phyloP scores from a whole-genome alignment of 2,797 vertebrate genomes.

The Eurystomus glaucurus region DNA sequence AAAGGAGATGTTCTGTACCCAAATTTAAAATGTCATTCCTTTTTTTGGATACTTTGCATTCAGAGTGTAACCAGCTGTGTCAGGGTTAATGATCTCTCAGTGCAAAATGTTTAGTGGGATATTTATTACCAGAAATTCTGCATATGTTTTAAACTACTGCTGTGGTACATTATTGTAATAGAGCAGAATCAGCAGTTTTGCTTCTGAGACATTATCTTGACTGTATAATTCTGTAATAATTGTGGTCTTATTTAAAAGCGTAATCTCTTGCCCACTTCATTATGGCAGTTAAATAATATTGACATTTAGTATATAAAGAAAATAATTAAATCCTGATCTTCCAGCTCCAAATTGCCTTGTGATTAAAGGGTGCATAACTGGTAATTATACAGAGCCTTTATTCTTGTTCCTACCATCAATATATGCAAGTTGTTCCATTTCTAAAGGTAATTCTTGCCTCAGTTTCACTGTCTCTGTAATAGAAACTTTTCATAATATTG shows the following conservation, averaged over 20 bases:
- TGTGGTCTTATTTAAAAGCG: background rate
- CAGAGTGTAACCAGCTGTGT: background rate
- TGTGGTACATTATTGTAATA: background rate
- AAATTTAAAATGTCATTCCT: background rate
- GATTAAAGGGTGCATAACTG: background rate
- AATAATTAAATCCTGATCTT: constrained; percentile 32
- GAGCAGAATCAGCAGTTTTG: background rate
- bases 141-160: background rate
- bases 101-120: background rate
- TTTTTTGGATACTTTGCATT: background rate
- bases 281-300: background rate
- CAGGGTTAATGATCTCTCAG: background rate
- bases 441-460: background rate
- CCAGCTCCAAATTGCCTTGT: background rate
- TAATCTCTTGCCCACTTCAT: background rate
- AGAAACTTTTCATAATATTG: background rate
- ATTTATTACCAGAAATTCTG: background rate
- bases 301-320: background rate
- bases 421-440: background rate
- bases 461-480: background rate
- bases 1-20: background rate
- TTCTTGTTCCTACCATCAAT: background rate
- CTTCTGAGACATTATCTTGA: background rate
- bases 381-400: background rate
- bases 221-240: background rate